A percentile compares a stretch with the other conserved stretches of the same genome.
phyloP scores from a whole-genome alignment of 1,140 invertebrate genomes.

The Colletes latitarsis region DNA sequence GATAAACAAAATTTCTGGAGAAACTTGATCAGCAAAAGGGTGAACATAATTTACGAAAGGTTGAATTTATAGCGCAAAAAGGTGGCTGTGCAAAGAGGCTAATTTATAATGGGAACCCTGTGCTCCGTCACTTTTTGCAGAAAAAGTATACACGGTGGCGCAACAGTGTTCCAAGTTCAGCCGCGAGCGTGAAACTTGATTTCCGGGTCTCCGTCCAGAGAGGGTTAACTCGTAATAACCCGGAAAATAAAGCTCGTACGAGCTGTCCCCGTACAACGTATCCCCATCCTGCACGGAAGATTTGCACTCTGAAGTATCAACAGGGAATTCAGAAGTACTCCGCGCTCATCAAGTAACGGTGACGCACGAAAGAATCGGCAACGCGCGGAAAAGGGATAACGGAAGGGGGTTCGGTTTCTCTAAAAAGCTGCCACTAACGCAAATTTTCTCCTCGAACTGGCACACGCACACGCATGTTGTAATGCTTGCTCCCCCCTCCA shows the following conservation, averaged over 20 bases:
- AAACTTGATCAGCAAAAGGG: too few relatives aligned
- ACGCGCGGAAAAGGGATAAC: background rate
- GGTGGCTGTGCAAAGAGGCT: too few relatives aligned
- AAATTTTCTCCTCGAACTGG: conserved; percentile 34
- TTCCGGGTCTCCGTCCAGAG: background rate
- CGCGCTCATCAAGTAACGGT: conserved; percentile 9
- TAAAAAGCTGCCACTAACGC: conserved; percentile 31
- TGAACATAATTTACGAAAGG: too few relatives aligned
- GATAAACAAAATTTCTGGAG: too few relatives aligned
- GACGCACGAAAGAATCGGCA: conserved; percentile 13
- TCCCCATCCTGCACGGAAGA: background rate
- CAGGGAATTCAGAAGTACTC: background rate
- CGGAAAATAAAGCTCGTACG: background rate
- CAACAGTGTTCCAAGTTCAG: too few relatives aligned
- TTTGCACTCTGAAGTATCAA: background rate
- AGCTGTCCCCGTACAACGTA: background rate
- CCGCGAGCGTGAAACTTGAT: too few relatives aligned
- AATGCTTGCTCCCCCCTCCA: conserved; percentile 20
- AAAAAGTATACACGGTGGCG: too few relatives aligned
- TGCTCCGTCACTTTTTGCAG: too few relatives aligned
- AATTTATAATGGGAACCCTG: too few relatives aligned
- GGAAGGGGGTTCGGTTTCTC: conserved; percentile 9
- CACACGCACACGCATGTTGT: background rate
- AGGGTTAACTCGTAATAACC: background rate
- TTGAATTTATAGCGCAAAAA: too few relatives aligned